Evolutionary conservation across 2,113 vertebrate genomes (phyloP).

Genomic region (Clarias macrocephalus): DNA sequence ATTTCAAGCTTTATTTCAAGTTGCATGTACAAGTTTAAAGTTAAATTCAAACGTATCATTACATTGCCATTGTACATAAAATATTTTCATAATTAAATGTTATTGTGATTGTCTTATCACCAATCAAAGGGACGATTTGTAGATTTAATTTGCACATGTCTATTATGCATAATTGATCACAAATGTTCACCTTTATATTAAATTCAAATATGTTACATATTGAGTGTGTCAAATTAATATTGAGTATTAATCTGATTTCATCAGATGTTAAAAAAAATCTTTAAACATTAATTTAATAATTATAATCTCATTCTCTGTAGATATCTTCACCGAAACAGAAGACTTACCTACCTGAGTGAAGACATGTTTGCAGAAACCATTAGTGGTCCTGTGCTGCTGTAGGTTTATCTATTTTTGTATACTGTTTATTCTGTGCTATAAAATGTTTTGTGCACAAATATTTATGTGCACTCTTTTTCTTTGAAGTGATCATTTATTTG

Average conservation of each 20-base stretch:
- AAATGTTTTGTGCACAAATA: neutral
- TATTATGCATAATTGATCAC: neutral
- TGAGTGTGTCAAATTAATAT: neutral
- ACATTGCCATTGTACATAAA: too few species aligned
- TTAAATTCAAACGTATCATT: too few species aligned
- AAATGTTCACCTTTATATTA: neutral
- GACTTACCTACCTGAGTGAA: conserved; percentile 82
- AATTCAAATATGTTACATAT: neutral
- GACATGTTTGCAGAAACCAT: conserved; percentile 83
- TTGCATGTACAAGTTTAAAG: too few species aligned
- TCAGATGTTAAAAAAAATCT: too few species aligned
- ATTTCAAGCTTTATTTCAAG: too few species aligned
- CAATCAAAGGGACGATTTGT: neutral
- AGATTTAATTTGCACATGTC: neutral
- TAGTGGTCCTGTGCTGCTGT: conserved; percentile 89
- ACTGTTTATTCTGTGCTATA: conserved; percentile 19
- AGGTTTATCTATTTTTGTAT: conserved; percentile 68
- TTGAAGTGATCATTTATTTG: neutral
- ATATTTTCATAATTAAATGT: too few species aligned
- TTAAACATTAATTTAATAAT: neutral
- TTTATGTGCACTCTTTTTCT: neutral
- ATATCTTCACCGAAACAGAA: conserved; percentile 90
- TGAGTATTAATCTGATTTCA: too few species aligned
- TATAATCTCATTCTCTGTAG: conserved; percentile 67
- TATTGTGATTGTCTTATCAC: neutral